These are phyloP conservation scores for Pangasius krempfi DNA, from an alignment of 2,797 vertebrate species.

Conservation along the genomic window DNA sequence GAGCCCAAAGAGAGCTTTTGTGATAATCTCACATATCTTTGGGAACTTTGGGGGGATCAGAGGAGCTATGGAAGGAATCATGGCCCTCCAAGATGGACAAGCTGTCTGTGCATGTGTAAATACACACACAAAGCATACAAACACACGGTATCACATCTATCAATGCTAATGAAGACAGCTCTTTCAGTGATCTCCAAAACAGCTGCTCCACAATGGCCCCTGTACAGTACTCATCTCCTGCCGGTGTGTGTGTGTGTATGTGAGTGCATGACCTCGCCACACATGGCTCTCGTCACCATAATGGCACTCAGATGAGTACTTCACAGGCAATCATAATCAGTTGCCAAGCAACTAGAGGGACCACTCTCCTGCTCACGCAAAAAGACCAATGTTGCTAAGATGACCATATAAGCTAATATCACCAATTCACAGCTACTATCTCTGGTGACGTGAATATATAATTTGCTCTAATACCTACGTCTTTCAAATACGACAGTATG, in stretches of 20 bases:
- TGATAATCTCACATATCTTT: not conserved
- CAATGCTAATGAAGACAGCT: constrained; percentile 51
- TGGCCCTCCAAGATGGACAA: constrained; percentile 37
- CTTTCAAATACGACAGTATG: constrained; percentile 27
- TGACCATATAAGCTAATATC: constrained; percentile 63
- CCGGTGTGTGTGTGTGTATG: constrained; percentile 37
- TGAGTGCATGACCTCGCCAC: constrained; percentile 61
- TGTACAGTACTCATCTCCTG: constrained; percentile 50
- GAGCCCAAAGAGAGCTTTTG: constrained; percentile 23
- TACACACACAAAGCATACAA: constrained; percentile 4
- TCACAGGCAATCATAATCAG: constrained; percentile 72
- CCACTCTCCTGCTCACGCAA: constrained; percentile 57
- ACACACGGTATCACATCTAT: constrained; percentile 47
- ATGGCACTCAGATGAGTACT: constrained; percentile 79
- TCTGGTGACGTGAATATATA: constrained; percentile 47
- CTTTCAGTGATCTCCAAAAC: constrained; percentile 58
- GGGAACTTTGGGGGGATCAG: constrained; percentile 23
- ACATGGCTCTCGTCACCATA: constrained; percentile 66
- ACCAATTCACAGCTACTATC: constrained; percentile 53
- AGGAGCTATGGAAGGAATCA: constrained; percentile 18
- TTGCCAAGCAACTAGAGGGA: constrained; percentile 65
- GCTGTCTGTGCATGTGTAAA: not conserved
- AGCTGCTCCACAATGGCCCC: constrained; percentile 57
- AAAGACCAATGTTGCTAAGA: constrained; percentile 57
- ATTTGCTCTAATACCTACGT: constrained; percentile 47